phyloP scores from a whole-genome alignment of 2,113 vertebrate genomes.

The Platichthys flesus region DNA sequence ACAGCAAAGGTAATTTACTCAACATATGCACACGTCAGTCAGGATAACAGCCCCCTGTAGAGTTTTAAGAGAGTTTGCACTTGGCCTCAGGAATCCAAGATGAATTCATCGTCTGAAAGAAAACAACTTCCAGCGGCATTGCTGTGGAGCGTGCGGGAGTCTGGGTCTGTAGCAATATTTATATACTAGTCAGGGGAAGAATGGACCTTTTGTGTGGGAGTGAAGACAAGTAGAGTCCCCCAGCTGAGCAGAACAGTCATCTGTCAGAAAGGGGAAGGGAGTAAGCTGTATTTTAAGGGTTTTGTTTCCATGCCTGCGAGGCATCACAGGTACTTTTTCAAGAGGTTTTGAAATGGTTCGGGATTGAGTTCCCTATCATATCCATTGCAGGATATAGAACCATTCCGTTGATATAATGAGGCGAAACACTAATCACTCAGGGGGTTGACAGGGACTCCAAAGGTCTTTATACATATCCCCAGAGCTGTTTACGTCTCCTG shows the following conservation, averaged over 20 bases:
- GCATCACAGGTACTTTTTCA: slow-evolving; percentile 47
- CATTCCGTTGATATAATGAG: slow-evolving; percentile 45
- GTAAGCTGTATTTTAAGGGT: slow-evolving; percentile 47
- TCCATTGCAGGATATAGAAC: slow-evolving; percentile 35
- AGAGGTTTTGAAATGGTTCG: slow-evolving; percentile 40
- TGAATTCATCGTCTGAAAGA: slow-evolving; percentile 63
- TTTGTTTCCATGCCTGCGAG: slow-evolving; percentile 58
- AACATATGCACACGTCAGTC: slow-evolving; percentile 82
- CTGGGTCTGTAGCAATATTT: slow-evolving; percentile 75
- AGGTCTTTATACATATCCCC: slow-evolving; percentile 61
- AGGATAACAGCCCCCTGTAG: slow-evolving; percentile 65
- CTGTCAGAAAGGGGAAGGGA: slow-evolving; percentile 47
- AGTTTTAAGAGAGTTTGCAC: slow-evolving; percentile 53
- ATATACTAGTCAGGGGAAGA: slow-evolving; percentile 63
- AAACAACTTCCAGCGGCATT: slow-evolving; percentile 69
- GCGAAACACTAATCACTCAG: slow-evolving; percentile 56
- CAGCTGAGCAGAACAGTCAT: slow-evolving; percentile 39
- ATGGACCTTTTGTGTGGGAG: slow-evolving; percentile 70
- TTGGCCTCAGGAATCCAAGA: slow-evolving; percentile 54
- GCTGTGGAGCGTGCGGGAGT: slow-evolving; percentile 55
- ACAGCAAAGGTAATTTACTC: slow-evolving; percentile 75
- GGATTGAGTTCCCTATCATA: slow-evolving; percentile 57
- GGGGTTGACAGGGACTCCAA: slow-evolving; percentile 52
- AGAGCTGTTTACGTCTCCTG: slow-evolving; percentile 44
- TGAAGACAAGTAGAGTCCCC: slow-evolving; percentile 52